Evolutionary conservation across 2,797 vertebrate species (phyloP).

Genomic region (Sebastes kiyomatsui): DNA sequence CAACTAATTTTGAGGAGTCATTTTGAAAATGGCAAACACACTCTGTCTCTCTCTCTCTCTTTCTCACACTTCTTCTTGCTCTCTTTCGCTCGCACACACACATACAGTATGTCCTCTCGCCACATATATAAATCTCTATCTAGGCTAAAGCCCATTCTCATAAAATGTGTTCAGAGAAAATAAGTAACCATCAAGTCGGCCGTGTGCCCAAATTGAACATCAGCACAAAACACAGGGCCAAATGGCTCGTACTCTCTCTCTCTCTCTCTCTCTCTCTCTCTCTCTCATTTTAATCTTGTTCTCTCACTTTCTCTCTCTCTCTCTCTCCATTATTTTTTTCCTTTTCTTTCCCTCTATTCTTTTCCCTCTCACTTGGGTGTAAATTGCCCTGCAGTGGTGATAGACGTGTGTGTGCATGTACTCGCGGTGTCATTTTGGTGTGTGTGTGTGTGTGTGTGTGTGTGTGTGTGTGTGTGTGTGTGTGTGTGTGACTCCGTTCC

Average conservation of each 20-base stretch:
- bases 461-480: not conserved
- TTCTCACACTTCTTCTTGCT: not conserved
- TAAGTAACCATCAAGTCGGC: slow-evolving; percentile 37
- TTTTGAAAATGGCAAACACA: slow-evolving; percentile 51
- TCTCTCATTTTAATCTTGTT: not conserved
- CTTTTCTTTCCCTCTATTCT: not conserved
- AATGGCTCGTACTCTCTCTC: not conserved
- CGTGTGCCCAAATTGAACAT: slow-evolving; percentile 59
- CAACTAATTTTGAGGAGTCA: slow-evolving; percentile 47
- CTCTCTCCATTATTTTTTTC: not conserved
- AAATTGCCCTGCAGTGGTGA: slow-evolving; percentile 50
- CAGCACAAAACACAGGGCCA: slow-evolving; percentile 46
- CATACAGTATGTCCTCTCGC: not conserved
- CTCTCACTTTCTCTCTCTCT: not conserved
- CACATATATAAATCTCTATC: slow-evolving; percentile 35
- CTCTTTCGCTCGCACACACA: not conserved
- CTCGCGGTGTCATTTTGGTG: not conserved
- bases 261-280: not conserved
- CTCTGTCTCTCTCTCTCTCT: not conserved
- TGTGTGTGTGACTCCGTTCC: not conserved
- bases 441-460: not conserved
- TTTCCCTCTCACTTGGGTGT: slow-evolving; percentile 41
- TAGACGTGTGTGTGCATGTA: slow-evolving; percentile 7
- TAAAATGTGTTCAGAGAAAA: slow-evolving; percentile 55
- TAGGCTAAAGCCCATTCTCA: slow-evolving; percentile 47